phyloP scores from a whole-genome alignment of 2,113 vertebrate species.

The Indicator maculatus region DNA sequence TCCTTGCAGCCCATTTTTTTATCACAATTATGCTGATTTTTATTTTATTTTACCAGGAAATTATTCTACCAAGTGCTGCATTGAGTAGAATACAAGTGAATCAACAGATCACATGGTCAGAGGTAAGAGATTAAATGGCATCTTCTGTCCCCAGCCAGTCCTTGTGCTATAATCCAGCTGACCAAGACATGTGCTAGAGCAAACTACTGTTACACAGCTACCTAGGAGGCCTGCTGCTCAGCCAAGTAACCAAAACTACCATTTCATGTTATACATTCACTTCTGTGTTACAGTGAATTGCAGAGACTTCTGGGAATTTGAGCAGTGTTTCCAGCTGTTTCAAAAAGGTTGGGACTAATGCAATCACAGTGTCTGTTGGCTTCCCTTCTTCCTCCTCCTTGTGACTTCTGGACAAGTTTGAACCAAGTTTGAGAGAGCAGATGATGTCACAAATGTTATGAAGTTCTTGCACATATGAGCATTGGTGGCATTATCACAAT shows the following conservation, averaged over 20 bases:
- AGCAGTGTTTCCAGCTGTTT: constrained; percentile 1
- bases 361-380: background rate
- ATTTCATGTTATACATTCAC: background rate
- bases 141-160: background rate
- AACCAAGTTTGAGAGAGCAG: background rate
- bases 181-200: background rate
- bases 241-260: constrained; percentile 9
- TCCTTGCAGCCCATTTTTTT: background rate
- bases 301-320: constrained; percentile 22
- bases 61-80: background rate
- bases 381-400: background rate
- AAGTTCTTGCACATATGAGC: background rate
- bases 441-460: background rate
- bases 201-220: background rate
- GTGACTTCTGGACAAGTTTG: background rate
- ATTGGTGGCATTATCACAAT: background rate
- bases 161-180: background rate
- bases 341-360: fast-evolving
- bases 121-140: background rate
- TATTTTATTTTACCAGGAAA: background rate
- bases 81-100: background rate
- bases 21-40: background rate
- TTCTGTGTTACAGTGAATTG: constrained; percentile 27
- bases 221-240: background rate
- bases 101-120: background rate